Evolutionary conservation across 2,888 invertebrate genomes (phyloP).

Genomic region (Oegoconia quadripuncta): DNA sequence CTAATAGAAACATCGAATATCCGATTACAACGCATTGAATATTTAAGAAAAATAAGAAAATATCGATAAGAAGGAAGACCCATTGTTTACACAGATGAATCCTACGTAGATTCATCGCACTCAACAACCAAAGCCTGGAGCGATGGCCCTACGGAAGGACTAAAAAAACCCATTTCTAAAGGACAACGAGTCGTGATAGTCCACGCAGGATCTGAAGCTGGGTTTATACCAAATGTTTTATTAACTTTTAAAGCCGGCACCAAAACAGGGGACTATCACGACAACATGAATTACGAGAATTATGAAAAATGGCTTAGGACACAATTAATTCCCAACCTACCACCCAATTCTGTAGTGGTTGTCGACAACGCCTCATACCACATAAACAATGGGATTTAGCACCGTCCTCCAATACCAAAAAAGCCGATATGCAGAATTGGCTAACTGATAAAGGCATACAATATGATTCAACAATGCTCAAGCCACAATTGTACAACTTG

Average conservation of each 20-base stretch:
- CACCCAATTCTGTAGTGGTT: conserved; percentile 9
- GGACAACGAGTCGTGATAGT: conserved; percentile 19
- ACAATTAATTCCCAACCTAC: conserved; percentile 11
- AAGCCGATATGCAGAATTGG: conserved; percentile 26
- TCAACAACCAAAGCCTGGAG: conserved; percentile 7
- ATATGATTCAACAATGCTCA: conserved; percentile 14
- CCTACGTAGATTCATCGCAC: conserved; percentile 8
- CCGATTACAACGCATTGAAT: conserved; percentile 25
- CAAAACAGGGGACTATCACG: conserved; percentile 30
- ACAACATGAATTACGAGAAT: conserved; percentile 30
- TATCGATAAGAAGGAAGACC: conserved; percentile 9
- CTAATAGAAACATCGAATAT: conserved; percentile 24
- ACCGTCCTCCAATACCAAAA: conserved; percentile 22
- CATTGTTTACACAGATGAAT: conserved; percentile 11
- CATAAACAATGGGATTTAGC: conserved; percentile 9
- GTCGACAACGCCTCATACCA: conserved; percentile 27
- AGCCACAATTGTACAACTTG: conserved; percentile 24
- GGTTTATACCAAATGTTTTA: conserved; percentile 17
- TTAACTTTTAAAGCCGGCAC: conserved; percentile 24
- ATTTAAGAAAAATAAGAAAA: conserved; percentile 13
- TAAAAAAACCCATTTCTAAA: conserved; percentile 20
- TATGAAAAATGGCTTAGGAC: conserved; percentile 14
- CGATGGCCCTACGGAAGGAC: too few relatives aligned
- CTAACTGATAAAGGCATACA: conserved; percentile 22
- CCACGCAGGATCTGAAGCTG: conserved; percentile 17